A percentile compares a stretch with the other conserved stretches of the same genome.
Conservation (phyloP, 2,797 vertebrate species). For the Erithacus rubecula region DNA sequence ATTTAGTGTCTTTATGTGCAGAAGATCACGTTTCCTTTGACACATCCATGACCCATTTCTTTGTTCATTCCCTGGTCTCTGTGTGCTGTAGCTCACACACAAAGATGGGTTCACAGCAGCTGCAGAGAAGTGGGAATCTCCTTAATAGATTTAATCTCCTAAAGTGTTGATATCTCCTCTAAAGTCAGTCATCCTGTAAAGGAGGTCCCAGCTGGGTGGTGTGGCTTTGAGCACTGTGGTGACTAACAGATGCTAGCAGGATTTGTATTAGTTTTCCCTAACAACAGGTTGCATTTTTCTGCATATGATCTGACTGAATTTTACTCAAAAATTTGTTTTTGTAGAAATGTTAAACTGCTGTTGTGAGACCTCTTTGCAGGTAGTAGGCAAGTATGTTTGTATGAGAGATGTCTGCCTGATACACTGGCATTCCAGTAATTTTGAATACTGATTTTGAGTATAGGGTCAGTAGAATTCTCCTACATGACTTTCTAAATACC, state of each 20-base stretch:
- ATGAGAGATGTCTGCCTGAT: background rate
- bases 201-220: background rate
- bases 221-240: background rate
- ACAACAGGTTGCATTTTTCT: background rate
- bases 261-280: background rate
- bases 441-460: background rate
- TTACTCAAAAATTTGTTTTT: background rate
- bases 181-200: background rate
- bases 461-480: background rate
- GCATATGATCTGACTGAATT: background rate
- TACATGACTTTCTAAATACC: background rate
- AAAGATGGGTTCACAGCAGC: background rate
- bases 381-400: background rate
- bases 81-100: background rate
- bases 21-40: background rate
- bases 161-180: background rate
- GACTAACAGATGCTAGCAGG: background rate
- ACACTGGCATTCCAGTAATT: background rate
- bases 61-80: background rate
- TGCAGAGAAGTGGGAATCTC: background rate
- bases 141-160: background rate
- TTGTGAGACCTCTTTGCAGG: background rate
- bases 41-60: rapidly evolving
- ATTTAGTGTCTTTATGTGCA: background rate
- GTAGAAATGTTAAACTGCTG: background rate